Conservation (phyloP, 2,797 vertebrate species). For the Pseudomugil tenellus region DNA sequence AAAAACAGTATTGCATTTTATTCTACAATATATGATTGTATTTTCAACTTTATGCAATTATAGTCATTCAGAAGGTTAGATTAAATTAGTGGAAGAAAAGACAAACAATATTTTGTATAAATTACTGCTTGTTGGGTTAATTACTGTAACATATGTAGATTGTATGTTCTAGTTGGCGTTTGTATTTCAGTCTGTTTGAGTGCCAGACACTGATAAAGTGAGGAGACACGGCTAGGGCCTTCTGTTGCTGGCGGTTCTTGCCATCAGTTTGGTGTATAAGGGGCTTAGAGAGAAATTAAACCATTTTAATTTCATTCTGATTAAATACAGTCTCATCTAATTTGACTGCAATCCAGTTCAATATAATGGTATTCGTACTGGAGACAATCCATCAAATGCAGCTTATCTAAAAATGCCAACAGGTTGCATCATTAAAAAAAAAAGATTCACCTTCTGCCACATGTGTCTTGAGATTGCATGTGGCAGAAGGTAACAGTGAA, state of each 20-base stretch:
- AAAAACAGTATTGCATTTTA: neutral
- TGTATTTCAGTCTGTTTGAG: neutral
- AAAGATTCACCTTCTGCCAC: neutral
- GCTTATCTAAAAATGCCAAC: neutral
- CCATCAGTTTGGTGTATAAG: neutral
- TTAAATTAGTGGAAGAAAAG: neutral
- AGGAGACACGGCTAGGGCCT: neutral
- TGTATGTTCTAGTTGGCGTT: neutral
- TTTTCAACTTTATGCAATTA: neutral
- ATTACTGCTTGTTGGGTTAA: neutral
- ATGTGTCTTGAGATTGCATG: neutral
- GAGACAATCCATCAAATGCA: neutral
- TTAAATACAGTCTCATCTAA: neutral
- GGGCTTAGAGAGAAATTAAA: constrained; percentile 1
- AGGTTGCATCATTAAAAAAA: neutral
- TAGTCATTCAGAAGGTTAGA: neutral
- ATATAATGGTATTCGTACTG: neutral
- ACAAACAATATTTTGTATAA: neutral
- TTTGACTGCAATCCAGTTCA: neutral
- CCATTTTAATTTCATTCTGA: neutral
- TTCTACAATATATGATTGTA: neutral
- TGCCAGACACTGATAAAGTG: neutral
- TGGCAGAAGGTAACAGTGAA: neutral
- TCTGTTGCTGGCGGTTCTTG: neutral
- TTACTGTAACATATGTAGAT: neutral